Evolutionary conservation across 2,797 vertebrate genomes (phyloP).

Genomic region (Poecilia velifera): DNA sequence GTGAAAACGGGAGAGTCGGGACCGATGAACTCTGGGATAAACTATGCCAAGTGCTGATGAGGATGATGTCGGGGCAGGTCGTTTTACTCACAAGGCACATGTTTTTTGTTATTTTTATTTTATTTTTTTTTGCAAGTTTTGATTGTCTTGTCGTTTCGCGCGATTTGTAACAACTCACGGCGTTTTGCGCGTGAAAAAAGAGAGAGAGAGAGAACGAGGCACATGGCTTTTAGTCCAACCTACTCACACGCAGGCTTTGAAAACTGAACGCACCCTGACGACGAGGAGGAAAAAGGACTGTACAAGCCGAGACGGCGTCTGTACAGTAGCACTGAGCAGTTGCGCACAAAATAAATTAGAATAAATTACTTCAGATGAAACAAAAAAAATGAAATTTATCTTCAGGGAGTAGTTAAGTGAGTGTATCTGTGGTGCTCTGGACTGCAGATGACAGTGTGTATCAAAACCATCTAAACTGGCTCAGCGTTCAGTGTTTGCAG

Average conservation of each 20-base stretch:
- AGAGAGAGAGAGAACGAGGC: slow-evolving; percentile 58
- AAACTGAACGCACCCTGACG: slow-evolving; percentile 69
- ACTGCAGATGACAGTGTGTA: slow-evolving; percentile 38
- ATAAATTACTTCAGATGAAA: slow-evolving; percentile 79
- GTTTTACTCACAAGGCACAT: slow-evolving; percentile 79
- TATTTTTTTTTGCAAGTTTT: slow-evolving; percentile 64
- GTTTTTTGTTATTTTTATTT: slow-evolving; percentile 31
- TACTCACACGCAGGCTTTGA: slow-evolving; percentile 65
- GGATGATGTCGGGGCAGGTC: slow-evolving; percentile 59
- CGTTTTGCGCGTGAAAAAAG: slow-evolving; percentile 43
- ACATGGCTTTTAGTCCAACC: slow-evolving; percentile 76
- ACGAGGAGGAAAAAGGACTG: slow-evolving; percentile 57
- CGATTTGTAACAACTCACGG: slow-evolving; percentile 62
- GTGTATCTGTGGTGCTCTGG: slow-evolving; percentile 19
- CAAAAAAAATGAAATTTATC: slow-evolving; percentile 51
- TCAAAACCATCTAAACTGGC: slow-evolving; percentile 70
- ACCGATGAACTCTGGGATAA: slow-evolving; percentile 47
- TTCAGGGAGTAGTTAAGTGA: slow-evolving; percentile 67
- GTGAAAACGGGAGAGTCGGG: slow-evolving; percentile 55
- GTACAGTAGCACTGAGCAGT: slow-evolving; percentile 82
- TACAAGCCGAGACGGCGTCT: slow-evolving; percentile 75
- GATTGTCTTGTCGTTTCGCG: slow-evolving; percentile 71
- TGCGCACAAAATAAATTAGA: slow-evolving; percentile 83
- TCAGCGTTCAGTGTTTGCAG: slow-evolving; percentile 83
- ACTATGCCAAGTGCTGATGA: slow-evolving; percentile 52